Base-by-base conservation (phyloP, 2,797 vertebrate genomes). In the Moxostoma hubbsi region DNA sequence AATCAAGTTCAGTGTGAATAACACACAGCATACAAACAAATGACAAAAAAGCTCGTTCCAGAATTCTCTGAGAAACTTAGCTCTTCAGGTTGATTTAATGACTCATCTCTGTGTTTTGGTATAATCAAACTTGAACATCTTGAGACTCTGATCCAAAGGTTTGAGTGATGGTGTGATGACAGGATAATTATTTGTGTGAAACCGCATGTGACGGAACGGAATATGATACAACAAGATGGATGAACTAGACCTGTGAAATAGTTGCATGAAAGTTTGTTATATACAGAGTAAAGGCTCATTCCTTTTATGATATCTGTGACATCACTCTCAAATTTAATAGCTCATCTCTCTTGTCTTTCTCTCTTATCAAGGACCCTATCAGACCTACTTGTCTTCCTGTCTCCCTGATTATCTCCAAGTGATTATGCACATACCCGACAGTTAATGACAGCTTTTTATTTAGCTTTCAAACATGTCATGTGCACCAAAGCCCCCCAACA, bases 391-490 rank as follows among this genome's bases (percentile, higher is more conserved):
- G 46, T 71, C 67, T 78, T 73, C 45, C 77, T 66, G 54, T 75
- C 71, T 62, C 51, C 18, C 70, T 74, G 81, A 69, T 78, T 73
- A 55, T 67, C 54, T 53, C 68, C 54, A 62, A 77, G 15, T 67
- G 58, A 77, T 77, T 54, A 62, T 72, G 75, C 68, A 63, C 70
- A 64, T 82, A 69, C 77, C 80, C 73, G 69, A 63, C 65, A 75
- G 77, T 80, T 80, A 82, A 82, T 79, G 61, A 79, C 61, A 74
- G 62, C 79, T 77, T 75, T 82, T 84, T 81, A 84, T 77, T 84
- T 76, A 79, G 83, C 63, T 55, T 68, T 69, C 75, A 84, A 80
- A 79, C 75, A 67, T 67, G 24, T 76, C 63, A 70, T 68, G 50
- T 54, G 46, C 78, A 75, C 11, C 73, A 65, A 68, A 70, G 18